A percentile compares a stretch with the other conserved stretches of the same genome.
phyloP scores from a whole-genome alignment of 2,797 vertebrate species.

The Lepilemur ruficaudatus region DNA sequence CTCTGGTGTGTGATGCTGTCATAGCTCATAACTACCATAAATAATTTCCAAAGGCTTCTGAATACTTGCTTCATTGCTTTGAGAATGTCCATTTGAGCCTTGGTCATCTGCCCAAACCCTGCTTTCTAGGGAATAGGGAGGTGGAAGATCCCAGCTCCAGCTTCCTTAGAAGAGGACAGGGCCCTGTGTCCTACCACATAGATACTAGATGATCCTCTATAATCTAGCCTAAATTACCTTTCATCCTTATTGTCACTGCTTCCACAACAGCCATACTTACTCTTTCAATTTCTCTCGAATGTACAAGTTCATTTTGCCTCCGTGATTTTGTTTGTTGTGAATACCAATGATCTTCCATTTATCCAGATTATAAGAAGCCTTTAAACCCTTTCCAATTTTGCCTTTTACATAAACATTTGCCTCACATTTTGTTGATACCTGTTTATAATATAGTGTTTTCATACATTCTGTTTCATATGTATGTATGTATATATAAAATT shows the following conservation, averaged over 20 bases:
- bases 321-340: neutral
- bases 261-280: neutral
- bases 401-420: conserved; percentile 14
- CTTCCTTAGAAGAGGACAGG: neutral
- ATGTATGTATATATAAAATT: neutral
- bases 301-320: neutral
- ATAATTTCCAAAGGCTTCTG: neutral
- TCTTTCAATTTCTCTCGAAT: neutral
- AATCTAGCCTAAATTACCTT: neutral
- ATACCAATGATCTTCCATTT: neutral
- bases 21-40: neutral
- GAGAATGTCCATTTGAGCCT: neutral
- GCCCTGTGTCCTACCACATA: neutral
- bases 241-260: neutral
- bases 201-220: neutral
- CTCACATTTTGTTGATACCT: conserved; percentile 19
- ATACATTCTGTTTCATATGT: neutral
- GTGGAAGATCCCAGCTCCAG: neutral
- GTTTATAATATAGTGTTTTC: conserved; percentile 3
- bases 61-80: neutral
- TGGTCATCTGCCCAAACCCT: neutral
- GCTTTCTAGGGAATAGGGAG: neutral
- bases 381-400: neutral
- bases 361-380: neutral
- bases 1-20: neutral